phyloP scores from a whole-genome alignment of 2,113 vertebrate species.

The Hemiprocne comata region DNA sequence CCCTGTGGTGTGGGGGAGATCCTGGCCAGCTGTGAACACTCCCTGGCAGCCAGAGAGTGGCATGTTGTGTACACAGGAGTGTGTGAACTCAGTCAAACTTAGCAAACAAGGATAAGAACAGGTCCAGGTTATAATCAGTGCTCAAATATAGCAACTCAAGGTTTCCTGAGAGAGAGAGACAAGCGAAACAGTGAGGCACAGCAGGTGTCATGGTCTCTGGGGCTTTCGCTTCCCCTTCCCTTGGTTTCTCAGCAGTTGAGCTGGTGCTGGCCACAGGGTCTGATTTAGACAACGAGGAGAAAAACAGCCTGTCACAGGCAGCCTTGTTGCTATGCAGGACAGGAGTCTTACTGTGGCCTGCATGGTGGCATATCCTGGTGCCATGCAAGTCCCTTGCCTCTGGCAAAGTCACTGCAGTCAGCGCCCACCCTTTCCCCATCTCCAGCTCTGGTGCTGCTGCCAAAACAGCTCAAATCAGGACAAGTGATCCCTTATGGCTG shows the following conservation, averaged over 20 bases:
- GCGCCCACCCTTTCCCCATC: background rate
- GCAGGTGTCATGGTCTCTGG: constrained; percentile 3
- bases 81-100: constrained; percentile 58
- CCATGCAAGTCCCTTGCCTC: background rate
- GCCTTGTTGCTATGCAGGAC: background rate
- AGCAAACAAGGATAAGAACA: constrained; percentile 62
- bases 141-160: constrained; percentile 62
- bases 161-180: constrained; percentile 10
- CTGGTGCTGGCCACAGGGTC: background rate
- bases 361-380: fast-evolving
- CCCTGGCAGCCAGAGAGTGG: background rate
- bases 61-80: background rate
- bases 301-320: background rate
- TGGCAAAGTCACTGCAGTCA: background rate
- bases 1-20: background rate
- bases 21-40: background rate
- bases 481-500: background rate
- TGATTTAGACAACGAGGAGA: background rate
- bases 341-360: background rate
- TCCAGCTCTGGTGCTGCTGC: background rate
- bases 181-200: background rate
- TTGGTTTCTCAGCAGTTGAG: background rate
- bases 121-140: background rate
- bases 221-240: constrained; percentile 18
- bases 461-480: background rate